phyloP scores from a whole-genome alignment of 2,113 vertebrate species.

The Emydura subglobosa region DNA sequence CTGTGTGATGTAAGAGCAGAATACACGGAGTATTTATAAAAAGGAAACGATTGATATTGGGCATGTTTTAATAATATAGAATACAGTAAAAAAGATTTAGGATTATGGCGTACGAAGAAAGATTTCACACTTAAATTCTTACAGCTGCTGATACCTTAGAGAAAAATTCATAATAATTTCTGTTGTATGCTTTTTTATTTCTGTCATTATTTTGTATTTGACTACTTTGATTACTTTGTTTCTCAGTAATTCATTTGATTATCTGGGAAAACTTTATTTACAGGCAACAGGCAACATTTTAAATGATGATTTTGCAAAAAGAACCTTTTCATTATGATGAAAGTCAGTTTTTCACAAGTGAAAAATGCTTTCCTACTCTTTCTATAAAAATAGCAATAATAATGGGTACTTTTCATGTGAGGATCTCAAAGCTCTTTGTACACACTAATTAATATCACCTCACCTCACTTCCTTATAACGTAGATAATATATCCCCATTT shows the following conservation, averaged over 20 bases:
- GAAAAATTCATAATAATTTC: not conserved
- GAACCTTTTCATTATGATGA: not conserved
- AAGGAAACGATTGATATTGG: not conserved
- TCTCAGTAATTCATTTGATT: not conserved
- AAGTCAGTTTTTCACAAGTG: not conserved
- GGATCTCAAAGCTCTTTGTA: not conserved
- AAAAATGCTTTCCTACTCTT: not conserved
- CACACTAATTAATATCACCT: not conserved
- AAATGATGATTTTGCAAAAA: not conserved
- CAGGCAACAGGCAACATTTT: not conserved
- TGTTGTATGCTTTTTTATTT: not conserved
- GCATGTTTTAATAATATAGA: not conserved
- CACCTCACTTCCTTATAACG: not conserved
- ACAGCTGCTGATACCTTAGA: not conserved
- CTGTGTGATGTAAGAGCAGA: not conserved
- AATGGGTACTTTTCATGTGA: not conserved
- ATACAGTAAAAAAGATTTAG: not conserved
- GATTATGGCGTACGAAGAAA: not conserved
- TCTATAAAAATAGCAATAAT: not conserved
- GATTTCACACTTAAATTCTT: not conserved
- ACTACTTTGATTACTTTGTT: not conserved
- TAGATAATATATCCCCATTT: not conserved
- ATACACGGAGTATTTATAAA: not conserved
- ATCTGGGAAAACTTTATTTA: too few relatives aligned
- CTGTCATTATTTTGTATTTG: not conserved